Evolutionary conservation across 2,113 vertebrate species (phyloP), one percentile per base, ranked within the genome.

Genomic region (Thalassarche chlororhynchos): DNA sequence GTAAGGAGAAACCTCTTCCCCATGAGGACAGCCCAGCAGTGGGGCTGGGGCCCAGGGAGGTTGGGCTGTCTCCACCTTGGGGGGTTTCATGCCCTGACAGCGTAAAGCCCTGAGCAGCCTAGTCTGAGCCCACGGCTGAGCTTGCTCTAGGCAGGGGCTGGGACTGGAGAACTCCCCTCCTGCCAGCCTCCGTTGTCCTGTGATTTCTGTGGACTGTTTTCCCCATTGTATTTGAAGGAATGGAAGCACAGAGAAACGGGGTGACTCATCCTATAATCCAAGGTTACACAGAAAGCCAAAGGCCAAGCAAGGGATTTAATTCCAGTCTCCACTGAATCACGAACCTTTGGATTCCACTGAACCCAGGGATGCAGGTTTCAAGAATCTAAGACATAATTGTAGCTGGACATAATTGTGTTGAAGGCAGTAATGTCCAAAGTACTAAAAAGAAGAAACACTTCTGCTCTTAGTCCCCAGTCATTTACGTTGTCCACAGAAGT

Each of bases 51-150:
- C 11, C 19, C 23, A 18, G 17, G 3, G 2, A 32, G 2, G 4
- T 3, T 69, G 12, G 29, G 17, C 6, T 44, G 14, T 16, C 24
- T 92, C 36, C 25, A 21, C 6, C 11, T 6, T 42, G 9, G 8
- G 9, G 0, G 5, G 4, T 58, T 65, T 81, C 10, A 47, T 0
- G 0, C 2, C 3, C 12, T 17, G 13, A 31, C 18, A 64, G 12
- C 9, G 8, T 55, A 20, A 81, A 49, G 16, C 11, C 6, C 34
- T 54, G 5, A 54, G 28, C 8, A 65, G 3, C 5, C 13, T 3
- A 5, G 7, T 8, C 28, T 57, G 46, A 80, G n/a, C 10, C n/a
- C 10, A 15, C 2, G 2, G 14, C 7, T 78, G 21, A 51, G 10
- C 16, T 18, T 72, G 12, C 7, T 47, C 29, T 29, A 8, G 2